phyloP scores from a whole-genome alignment of 2,888 invertebrate genomes.

The Scaptomyza flava region DNA sequence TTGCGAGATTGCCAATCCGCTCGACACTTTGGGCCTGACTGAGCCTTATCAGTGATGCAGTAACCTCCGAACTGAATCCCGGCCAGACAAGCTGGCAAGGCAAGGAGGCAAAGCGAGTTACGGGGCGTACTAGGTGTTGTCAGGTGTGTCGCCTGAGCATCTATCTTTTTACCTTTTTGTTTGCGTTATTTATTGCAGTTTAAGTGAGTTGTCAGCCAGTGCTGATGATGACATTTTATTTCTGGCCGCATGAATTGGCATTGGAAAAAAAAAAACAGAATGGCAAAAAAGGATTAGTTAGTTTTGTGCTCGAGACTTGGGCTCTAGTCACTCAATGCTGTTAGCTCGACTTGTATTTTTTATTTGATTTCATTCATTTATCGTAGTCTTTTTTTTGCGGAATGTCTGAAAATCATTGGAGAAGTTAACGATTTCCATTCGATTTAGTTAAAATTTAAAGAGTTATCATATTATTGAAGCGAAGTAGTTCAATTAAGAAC shows the following conservation, averaged over 20 bases:
- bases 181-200: constrained; percentile 76
- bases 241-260: constrained; percentile 69
- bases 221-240: constrained; percentile 77
- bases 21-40: constrained; percentile 49
- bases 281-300: constrained; percentile 77
- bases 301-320: constrained; percentile 45
- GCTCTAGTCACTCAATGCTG: constrained; percentile 64
- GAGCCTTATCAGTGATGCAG: constrained; percentile 66
- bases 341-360: no score
- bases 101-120: no score
- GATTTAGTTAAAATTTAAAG: no score
- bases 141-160: constrained; percentile 63
- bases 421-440: no score
- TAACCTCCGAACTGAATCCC: constrained; percentile 12
- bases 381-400: no score
- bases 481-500: no score
- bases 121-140: no score
- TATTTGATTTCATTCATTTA: no score
- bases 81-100: not conserved
- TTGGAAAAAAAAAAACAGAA: constrained; percentile 47
- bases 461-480: no score
- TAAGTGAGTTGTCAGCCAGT: constrained; percentile 76
- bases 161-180: constrained; percentile 52
- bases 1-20: constrained; percentile 62
- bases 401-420: no score